phyloP scores from a whole-genome alignment of 2,888 invertebrate genomes.

The Sarcophaga rosellei region DNA sequence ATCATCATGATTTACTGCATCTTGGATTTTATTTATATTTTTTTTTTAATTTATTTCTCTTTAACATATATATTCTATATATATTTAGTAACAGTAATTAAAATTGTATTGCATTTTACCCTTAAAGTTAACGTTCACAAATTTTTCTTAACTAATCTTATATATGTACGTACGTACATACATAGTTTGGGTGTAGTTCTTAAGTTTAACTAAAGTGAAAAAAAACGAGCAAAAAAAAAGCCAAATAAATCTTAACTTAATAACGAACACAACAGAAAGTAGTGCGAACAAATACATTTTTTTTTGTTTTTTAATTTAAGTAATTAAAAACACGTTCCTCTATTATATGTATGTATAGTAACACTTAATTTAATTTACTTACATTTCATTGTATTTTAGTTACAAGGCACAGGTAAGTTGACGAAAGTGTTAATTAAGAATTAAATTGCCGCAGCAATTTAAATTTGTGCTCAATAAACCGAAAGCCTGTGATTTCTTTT shows the following conservation, averaged over 20 bases:
- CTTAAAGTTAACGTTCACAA: conserved; percentile 47
- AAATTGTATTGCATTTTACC: conserved; percentile 57
- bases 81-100: conserved; percentile 53
- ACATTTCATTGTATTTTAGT: conserved; percentile 1
- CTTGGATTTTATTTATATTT: conserved; percentile 48
- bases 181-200: conserved; percentile 45
- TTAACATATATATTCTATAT: not conserved
- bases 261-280: conserved; percentile 48
- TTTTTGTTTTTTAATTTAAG: conserved; percentile 30
- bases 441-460: conserved; percentile 13
- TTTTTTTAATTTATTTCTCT: conserved; percentile 6
- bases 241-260: conserved; percentile 58
- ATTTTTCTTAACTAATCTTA: conserved; percentile 53
- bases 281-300: conserved; percentile 35
- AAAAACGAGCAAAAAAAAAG: conserved; percentile 36
- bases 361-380: conserved; percentile 31
- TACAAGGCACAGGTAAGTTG: conserved; percentile 44
- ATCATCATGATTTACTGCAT: conserved; percentile 53
- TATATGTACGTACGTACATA: conserved; percentile 18
- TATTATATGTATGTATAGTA: conserved; percentile 24
- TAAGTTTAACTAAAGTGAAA: conserved; percentile 50
- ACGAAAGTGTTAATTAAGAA: not conserved
- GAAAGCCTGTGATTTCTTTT: not conserved
- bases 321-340: conserved; percentile 33
- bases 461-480: conserved; percentile 59